Evolutionary conservation across 2,113 vertebrate species (phyloP).

Genomic region (Kryptolebias marmoratus): DNA sequence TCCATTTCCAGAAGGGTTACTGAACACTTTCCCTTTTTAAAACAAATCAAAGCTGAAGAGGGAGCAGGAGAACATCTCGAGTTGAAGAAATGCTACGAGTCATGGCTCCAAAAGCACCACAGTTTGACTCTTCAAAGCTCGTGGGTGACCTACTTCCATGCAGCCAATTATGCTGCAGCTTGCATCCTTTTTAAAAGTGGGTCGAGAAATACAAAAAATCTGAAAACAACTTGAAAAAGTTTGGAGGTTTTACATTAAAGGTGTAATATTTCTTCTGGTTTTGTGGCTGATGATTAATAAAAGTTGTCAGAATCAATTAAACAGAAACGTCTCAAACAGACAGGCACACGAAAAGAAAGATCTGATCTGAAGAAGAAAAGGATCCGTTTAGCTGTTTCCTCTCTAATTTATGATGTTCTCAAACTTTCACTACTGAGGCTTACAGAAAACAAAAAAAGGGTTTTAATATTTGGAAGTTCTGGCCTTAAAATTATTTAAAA

Average conservation of each 20-base stretch:
- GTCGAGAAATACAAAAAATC: conserved; percentile 49
- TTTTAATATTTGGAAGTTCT: no score
- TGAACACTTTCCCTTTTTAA: conserved; percentile 24
- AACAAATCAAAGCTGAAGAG: conserved; percentile 49
- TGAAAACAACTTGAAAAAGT: conserved; percentile 50
- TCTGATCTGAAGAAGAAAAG: no score
- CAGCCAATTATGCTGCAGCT: conserved; percentile 54
- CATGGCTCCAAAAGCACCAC: conserved; percentile 55
- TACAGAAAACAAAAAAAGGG: no score
- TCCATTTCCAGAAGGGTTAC: conserved; percentile 17
- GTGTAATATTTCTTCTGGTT: conserved; percentile 10
- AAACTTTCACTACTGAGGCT: no score
- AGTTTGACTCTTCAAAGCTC: conserved; percentile 69
- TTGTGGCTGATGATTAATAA: no score
- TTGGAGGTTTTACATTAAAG: conserved; percentile 23
- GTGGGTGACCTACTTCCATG: conserved; percentile 65
- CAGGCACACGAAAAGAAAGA: no score
- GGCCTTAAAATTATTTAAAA: no score
- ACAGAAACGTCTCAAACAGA: no score
- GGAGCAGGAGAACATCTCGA: conserved; percentile 26
- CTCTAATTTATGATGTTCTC: no score
- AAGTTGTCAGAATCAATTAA: no score
- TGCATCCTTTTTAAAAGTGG: conserved; percentile 39
- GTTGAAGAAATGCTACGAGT: conserved; percentile 46
- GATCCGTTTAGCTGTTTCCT: no score